Evolutionary conservation across 2,888 invertebrate species (phyloP).

Genomic region (Tachina grossa): DNA sequence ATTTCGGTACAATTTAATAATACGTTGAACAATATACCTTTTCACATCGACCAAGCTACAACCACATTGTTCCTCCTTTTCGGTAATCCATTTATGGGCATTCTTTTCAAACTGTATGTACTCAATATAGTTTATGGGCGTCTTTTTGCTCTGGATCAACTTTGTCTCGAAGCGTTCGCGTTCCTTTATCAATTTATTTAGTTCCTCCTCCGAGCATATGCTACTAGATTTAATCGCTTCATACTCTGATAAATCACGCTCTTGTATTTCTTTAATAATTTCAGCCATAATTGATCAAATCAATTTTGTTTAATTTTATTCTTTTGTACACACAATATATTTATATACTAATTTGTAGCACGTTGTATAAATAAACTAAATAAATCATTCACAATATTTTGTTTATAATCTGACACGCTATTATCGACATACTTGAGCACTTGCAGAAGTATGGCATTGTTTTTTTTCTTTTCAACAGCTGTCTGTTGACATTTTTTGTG

Average conservation of each 20-base stretch:
- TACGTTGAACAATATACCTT: constrained; percentile 87
- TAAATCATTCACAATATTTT: constrained; percentile 58
- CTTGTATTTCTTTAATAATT: constrained; percentile 89
- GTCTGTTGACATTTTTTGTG: constrained; percentile 62
- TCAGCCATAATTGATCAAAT: constrained; percentile 87
- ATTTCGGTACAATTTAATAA: constrained; percentile 89
- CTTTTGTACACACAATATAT: no score
- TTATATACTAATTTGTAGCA: constrained; percentile 22
- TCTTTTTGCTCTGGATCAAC: constrained; percentile 76
- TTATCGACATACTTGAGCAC: background rate
- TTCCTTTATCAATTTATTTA: constrained; percentile 73
- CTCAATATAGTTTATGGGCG: constrained; percentile 77
- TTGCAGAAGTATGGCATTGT: background rate
- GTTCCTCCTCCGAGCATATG: constrained; percentile 88
- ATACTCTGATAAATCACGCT: constrained; percentile 91
- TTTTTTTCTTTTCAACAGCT: constrained; percentile 42
- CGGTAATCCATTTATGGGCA: constrained; percentile 76
- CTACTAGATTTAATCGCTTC: constrained; percentile 90
- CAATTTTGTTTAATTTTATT: no score
- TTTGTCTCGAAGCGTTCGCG: constrained; percentile 78
- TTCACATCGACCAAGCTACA: constrained; percentile 86
- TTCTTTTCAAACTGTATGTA: constrained; percentile 80
- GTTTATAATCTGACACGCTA: background rate
- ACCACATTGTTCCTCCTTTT: constrained; percentile 86
- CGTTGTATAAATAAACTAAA: constrained; percentile 42